Conservation (phyloP, 2,113 vertebrate genomes). For the Azemiops feae region DNA sequence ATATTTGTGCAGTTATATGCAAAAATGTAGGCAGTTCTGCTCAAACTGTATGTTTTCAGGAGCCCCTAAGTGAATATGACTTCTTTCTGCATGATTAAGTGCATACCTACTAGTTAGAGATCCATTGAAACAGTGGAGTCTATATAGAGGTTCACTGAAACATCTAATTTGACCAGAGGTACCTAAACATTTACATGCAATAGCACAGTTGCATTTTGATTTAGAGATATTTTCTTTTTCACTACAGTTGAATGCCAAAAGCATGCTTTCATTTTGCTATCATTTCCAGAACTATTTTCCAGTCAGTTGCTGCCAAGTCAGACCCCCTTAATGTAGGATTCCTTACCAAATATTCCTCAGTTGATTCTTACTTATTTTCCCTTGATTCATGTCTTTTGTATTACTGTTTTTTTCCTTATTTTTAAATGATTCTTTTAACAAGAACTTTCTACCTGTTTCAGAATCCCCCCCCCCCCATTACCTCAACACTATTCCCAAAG, state of each 20-base stretch:
- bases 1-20: background rate
- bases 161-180: background rate
- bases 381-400: background rate
- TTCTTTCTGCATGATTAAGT: too few species aligned
- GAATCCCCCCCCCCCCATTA: background rate
- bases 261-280: background rate
- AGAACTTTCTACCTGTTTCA: background rate
- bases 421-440: background rate
- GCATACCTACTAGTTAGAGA: background rate
- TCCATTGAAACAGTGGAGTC: background rate
- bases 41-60: background rate
- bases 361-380: background rate
- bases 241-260: background rate
- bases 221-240: background rate
- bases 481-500: background rate
- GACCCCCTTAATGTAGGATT: background rate
- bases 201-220: background rate
- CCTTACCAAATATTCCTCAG: background rate
- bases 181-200: background rate
- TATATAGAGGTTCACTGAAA: background rate
- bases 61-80: background rate
- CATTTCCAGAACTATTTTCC: background rate
- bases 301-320: background rate
- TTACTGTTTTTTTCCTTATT: background rate
- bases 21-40: background rate